phyloP scores from a whole-genome alignment of 2,888 invertebrate genomes.

The Macropis europaea region DNA sequence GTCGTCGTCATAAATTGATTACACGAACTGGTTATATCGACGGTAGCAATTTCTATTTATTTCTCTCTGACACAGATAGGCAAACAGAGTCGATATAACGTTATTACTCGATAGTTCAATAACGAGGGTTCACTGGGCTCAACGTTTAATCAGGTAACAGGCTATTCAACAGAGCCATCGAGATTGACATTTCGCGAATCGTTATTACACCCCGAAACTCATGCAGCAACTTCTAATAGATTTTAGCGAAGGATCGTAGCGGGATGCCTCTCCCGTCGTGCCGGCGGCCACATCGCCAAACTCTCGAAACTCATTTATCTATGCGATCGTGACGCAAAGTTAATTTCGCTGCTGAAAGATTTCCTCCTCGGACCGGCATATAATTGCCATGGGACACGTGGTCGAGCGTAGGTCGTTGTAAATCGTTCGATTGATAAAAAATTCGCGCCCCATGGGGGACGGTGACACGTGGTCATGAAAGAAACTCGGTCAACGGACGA shows the following conservation, averaged over 20 bases:
- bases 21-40: too few species aligned
- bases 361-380: neutral
- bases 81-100: neutral
- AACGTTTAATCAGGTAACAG: neutral
- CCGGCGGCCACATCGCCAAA: constrained; percentile 3
- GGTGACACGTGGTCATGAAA: too few species aligned
- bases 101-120: neutral
- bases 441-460: too few species aligned
- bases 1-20: too few species aligned
- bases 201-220: neutral
- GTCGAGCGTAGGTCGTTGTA: too few species aligned
- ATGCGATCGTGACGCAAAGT: constrained; percentile 4
- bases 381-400: too few species aligned
- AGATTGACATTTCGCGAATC: neutral
- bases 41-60: too few species aligned
- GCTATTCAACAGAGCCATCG: neutral
- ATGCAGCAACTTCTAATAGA: constrained; percentile 29
- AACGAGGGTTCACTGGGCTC: neutral
- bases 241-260: neutral
- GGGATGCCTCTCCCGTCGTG: neutral
- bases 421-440: too few species aligned
- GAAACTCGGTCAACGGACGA: too few species aligned
- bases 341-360: neutral
- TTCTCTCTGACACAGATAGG: too few species aligned
- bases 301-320: constrained; percentile 20